These are phyloP conservation scores for Periparus ater DNA, from an alignment of 2,797 vertebrate species.

Conservation along the genomic window DNA sequence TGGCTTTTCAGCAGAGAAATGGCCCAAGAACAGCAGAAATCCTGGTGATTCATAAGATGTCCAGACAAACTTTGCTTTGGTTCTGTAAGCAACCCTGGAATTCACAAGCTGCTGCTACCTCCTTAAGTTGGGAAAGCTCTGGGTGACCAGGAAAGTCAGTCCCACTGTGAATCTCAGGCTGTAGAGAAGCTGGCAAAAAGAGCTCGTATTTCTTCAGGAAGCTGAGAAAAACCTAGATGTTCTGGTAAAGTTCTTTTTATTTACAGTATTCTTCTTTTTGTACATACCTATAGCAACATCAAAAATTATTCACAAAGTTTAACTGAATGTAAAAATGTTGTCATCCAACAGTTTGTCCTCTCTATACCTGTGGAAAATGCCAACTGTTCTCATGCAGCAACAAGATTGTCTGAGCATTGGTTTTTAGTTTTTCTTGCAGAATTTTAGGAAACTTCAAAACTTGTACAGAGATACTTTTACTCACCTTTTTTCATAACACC, in stretches of 20 bases:
- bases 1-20: not conserved
- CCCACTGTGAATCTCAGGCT: not conserved
- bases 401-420: conserved; percentile 77
- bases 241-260: conserved; percentile 76
- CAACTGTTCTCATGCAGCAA: conserved; percentile 45
- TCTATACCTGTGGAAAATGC: conserved; percentile 34
- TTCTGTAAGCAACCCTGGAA: not conserved
- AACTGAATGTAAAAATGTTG: conserved; percentile 63
- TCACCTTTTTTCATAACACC: conserved; percentile 35
- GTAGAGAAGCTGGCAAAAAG: not conserved
- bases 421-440: conserved; percentile 51
- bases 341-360: conserved; percentile 57
- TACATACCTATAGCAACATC: conserved; percentile 72
- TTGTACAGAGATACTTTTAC: conserved; percentile 4
- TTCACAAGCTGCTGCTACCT: not conserved
- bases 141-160: not conserved
- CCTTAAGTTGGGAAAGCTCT: not conserved
- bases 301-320: conserved; percentile 75
- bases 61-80: not conserved
- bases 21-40: not conserved
- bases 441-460: conserved; percentile 40
- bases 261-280: conserved; percentile 71
- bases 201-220: conserved; percentile 54
- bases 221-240: conserved; percentile 64
- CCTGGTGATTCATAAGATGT: not conserved